A percentile compares a stretch with the other conserved stretches of the same genome.
phyloP scores from a whole-genome alignment of 2,888 invertebrate species.

The Atrina japonica region DNA sequence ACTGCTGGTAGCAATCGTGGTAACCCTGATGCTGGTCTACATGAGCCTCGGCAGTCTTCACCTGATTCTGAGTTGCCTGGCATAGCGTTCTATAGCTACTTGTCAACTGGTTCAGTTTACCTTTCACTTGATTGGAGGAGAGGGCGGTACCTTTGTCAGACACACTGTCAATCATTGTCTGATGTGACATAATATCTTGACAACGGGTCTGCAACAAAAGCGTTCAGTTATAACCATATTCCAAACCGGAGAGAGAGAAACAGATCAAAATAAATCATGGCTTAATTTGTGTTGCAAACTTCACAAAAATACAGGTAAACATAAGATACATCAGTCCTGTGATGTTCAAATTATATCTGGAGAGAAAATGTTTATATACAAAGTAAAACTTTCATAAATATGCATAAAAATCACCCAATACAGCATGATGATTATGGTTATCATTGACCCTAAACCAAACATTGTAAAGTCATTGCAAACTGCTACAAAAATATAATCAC shows the following conservation, averaged over 20 bases:
- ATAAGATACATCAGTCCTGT: no score
- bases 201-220: slow-evolving; percentile 84
- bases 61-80: slow-evolving; percentile 86
- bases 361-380: no score
- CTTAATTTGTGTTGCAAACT: no score
- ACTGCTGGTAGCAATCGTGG: slow-evolving; percentile 84
- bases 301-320: no score
- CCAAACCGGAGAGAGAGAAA: no score
- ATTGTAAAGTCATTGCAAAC: no score
- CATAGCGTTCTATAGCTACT: slow-evolving; percentile 93
- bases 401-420: no score
- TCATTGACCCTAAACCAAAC: neutral
- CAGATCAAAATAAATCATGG: no score
- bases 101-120: slow-evolving; percentile 92
- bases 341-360: no score
- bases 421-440: no score
- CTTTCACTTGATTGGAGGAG: slow-evolving; percentile 94
- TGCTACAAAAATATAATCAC: neutral
- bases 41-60: slow-evolving; percentile 68
- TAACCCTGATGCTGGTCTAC: slow-evolving; percentile 76
- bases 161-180: slow-evolving; percentile 92
- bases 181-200: slow-evolving; percentile 96
- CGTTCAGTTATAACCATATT: slow-evolving; percentile 9
- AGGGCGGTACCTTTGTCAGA: slow-evolving; percentile 95
- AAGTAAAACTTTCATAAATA: no score